phyloP scores from a whole-genome alignment of 2,888 invertebrate genomes.

The Corbicula japonica region DNA sequence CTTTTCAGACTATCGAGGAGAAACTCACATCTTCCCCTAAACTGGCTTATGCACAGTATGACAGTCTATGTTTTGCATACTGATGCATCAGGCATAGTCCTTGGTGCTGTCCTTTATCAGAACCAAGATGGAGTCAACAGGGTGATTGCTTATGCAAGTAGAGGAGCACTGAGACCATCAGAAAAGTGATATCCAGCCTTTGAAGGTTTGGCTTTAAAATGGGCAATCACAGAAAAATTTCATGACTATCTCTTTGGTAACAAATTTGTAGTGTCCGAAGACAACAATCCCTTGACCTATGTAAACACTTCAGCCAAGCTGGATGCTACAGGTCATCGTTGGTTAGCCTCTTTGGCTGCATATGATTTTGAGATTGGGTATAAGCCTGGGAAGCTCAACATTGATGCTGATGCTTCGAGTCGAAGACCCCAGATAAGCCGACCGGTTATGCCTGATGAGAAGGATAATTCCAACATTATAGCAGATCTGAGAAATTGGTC shows the following conservation, averaged over 20 bases:
- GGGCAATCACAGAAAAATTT: constrained; percentile 5
- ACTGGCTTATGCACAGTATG: too few relatives aligned
- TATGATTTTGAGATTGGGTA: constrained; percentile 5
- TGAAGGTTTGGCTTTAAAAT: neutral
- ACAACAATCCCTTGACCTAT: constrained; percentile 22
- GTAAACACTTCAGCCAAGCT: constrained; percentile 5
- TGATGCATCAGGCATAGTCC: neutral
- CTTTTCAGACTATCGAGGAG: too few relatives aligned
- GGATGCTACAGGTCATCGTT: constrained; percentile 25
- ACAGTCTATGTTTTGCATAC: too few relatives aligned
- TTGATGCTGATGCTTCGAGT: constrained; percentile 22
- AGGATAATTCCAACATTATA: too few relatives aligned
- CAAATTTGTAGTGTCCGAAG: constrained; percentile 1
- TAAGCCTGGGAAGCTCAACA: constrained; percentile 2
- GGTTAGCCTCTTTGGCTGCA: neutral
- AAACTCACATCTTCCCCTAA: too few relatives aligned
- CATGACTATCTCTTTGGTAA: neutral
- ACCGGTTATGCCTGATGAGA: too few relatives aligned
- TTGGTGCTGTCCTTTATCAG: constrained; percentile 4
- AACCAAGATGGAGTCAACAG: neutral
- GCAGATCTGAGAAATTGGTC: too few relatives aligned
- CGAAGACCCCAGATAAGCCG: too few relatives aligned
- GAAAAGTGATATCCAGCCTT: neutral
- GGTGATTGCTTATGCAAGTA: constrained; percentile 8
- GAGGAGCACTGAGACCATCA: neutral